Base-by-base conservation (phyloP, 2,113 vertebrate species). In the Calidris pygmaea region DNA sequence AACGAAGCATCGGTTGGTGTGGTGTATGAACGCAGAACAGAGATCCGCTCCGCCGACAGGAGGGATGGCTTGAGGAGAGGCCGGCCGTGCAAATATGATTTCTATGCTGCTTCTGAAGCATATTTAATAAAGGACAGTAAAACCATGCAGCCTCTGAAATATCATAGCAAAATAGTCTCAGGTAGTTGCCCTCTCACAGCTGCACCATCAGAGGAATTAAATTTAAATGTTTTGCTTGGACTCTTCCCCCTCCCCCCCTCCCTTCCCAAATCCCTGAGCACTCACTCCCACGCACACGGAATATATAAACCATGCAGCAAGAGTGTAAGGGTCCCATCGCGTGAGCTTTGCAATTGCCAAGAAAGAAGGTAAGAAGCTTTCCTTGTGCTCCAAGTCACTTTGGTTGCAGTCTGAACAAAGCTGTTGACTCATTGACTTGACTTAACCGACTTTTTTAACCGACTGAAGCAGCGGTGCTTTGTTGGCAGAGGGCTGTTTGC, bases 201-300 rank as follows among this genome's bases (percentile, higher is more conserved):
- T 92, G 79, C 79, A 45, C 68, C 75, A 35, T 86, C 83, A 88
- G 90, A 95, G 82, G 78, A 73, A 88, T 73, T 84, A 41, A 55
- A 81, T 84, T 55, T 89, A 73, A 86, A 80, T 86, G 76, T 67
- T 89, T 88, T 95, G 83, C 93, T 95, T 95, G 86, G 94, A 59
- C 79, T 93, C 63, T 90, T 75, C 88, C 55, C 79, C 67, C n/a
- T 60, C 41, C 47, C 30, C 86, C 84, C 80, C 73, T 48, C 79
- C 63, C 56, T 58, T 83, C 79, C 37, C 86, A 93, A 95, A 89
- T 67, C 95, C 86, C 83, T 10, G 45, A 81, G 83, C 79, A 4
- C 63, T 81, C 84, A n/a, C 89, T 95, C 83, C 90, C 83, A 35
- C 18, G 0, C 53, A 11, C 63, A 45, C 2, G 2, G 72, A 92